Conservation (phyloP, 2,888 invertebrate species). For the Muschampia plurimacula region DNA sequence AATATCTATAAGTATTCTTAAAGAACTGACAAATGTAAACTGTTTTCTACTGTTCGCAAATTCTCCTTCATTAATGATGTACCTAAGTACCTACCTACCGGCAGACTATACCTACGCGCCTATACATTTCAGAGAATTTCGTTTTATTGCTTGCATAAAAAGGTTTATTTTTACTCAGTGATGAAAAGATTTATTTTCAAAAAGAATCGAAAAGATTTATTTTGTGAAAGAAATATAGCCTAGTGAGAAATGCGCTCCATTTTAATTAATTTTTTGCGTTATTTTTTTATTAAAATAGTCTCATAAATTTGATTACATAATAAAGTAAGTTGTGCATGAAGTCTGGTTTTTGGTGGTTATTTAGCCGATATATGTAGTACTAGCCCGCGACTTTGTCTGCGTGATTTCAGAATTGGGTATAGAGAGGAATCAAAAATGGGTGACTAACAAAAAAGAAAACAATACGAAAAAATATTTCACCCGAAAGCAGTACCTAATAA, state of each 20-base stretch:
- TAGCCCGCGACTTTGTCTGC: too few species aligned
- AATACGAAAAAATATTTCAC: too few species aligned
- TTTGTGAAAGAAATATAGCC: neutral
- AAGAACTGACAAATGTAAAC: neutral
- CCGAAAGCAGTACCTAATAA: too few species aligned
- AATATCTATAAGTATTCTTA: neutral
- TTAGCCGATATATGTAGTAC: too few species aligned
- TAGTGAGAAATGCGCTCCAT: neutral
- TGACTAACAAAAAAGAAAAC: too few species aligned
- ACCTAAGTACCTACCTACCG: too few species aligned
- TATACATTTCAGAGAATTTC: slow-evolving; percentile 4
- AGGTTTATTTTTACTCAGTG: neutral
- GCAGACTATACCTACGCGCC: too few species aligned
- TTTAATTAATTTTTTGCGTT: neutral
- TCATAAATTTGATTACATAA: too few species aligned
- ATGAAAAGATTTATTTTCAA: slow-evolving; percentile 1
- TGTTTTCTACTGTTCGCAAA: slow-evolving; percentile 1
- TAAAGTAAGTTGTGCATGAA: too few species aligned
- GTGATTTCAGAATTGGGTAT: too few species aligned
- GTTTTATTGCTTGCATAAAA: slow-evolving; percentile 1
- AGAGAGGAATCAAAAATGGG: too few species aligned
- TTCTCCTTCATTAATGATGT: neutral
- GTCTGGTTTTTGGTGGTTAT: too few species aligned
- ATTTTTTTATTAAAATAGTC: neutral
- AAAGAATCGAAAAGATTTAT: neutral